These are phyloP conservation scores for Pangasius macronema DNA, from an alignment of 2,797 vertebrate genomes.

Conservation along the genomic window DNA sequence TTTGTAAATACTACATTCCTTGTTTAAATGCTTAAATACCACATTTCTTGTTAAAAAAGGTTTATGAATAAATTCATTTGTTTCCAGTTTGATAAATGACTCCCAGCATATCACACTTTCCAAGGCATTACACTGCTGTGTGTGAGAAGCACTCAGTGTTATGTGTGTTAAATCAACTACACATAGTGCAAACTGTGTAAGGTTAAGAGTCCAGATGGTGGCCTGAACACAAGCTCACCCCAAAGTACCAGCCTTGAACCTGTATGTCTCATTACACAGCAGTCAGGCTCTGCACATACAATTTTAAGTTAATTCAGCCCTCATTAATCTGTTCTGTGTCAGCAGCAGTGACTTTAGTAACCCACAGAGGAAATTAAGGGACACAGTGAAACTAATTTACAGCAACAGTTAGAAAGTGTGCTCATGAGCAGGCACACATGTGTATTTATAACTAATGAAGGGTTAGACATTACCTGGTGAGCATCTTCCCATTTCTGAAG, in stretches of 20 bases:
- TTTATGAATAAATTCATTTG: background rate
- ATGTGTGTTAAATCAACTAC: background rate
- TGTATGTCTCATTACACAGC: conserved; percentile 34
- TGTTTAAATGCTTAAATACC: background rate
- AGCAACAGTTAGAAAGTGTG: conserved; percentile 1
- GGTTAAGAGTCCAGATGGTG: conserved; percentile 6
- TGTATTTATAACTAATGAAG: background rate
- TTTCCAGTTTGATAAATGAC: background rate
- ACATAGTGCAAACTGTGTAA: background rate
- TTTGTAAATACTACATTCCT: background rate
- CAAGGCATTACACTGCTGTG: no score
- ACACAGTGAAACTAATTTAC: background rate
- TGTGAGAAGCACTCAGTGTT: background rate
- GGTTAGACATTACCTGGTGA: conserved; percentile 83
- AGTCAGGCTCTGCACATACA: conserved; percentile 32
- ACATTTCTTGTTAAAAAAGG: background rate
- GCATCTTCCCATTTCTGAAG: conserved; percentile 94
- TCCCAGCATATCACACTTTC: background rate
- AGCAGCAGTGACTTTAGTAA: conserved; percentile 33
- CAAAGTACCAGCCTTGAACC: conserved; percentile 21
- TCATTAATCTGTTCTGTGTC: conserved; percentile 40
- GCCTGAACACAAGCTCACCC: conserved; percentile 27
- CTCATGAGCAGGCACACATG: background rate
- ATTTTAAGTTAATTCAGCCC: conserved; percentile 28
- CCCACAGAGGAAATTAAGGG: background rate